These are phyloP conservation scores for Reticulitermes lucifugus DNA, from an alignment of 2,888 invertebrate genomes.

Conservation along the genomic window DNA sequence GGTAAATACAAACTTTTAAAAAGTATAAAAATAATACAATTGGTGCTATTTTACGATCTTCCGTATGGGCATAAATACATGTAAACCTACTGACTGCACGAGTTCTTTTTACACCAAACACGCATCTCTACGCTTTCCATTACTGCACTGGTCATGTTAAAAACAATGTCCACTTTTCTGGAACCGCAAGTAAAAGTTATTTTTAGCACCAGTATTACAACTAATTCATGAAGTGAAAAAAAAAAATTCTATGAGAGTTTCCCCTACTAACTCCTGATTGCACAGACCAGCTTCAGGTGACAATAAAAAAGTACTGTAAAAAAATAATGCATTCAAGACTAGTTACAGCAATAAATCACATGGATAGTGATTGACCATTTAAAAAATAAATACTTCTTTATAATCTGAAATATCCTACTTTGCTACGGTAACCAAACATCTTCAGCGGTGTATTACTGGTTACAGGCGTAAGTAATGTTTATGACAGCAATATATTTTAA, in stretches of 20 bases:
- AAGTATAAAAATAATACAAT: constrained; percentile 31
- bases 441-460: constrained; percentile 15
- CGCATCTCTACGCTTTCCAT: background rate
- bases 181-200: background rate
- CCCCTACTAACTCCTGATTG: background rate
- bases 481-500: constrained; percentile 3
- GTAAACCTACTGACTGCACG: background rate
- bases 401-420: constrained; percentile 11
- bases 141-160: background rate
- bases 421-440: constrained; percentile 46
- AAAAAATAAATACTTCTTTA: constrained; percentile 49
- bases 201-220: constrained; percentile 23
- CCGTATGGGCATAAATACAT: background rate
- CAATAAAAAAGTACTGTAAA: constrained; percentile 44
- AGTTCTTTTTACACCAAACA: background rate
- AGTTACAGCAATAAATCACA: constrained; percentile 50
- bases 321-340: constrained; percentile 51
- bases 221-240: constrained; percentile 13
- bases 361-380: constrained; percentile 41
- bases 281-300: constrained; percentile 2
- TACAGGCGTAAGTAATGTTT: constrained; percentile 23
- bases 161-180: constrained; percentile 4
- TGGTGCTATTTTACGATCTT: background rate
- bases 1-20: constrained; percentile 20
- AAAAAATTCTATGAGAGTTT: constrained; percentile 14